A percentile compares a stretch with the other conserved stretches of the same genome.
Evolutionary conservation across 2,888 invertebrate genomes (phyloP).

Genomic region (Desoria tigrina): DNA sequence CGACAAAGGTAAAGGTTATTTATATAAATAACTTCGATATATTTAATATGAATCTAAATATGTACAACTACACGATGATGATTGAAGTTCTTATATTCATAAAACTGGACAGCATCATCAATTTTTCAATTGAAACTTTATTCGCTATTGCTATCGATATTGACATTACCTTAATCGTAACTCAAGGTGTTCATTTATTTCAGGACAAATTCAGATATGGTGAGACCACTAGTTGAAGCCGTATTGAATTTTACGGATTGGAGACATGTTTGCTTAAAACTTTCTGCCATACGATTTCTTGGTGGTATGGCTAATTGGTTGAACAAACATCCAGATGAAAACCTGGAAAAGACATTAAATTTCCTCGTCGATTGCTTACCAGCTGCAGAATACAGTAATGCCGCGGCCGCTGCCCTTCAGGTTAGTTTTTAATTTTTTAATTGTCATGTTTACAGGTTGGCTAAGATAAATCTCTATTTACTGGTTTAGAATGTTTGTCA

Average conservation of each 20-base stretch:
- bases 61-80: no score
- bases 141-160: no score
- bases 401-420: conserved; percentile 75
- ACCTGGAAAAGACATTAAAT: conserved; percentile 58
- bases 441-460: no score
- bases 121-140: conserved; percentile 12
- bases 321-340: conserved; percentile 43
- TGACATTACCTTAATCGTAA: no score
- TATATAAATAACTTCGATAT: no score
- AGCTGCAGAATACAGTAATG: conserved; percentile 71
- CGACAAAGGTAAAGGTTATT: no score
- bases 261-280: conserved; percentile 48
- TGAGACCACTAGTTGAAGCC: conserved; percentile 41
- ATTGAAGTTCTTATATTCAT: no score
- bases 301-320: conserved; percentile 52
- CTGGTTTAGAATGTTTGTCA: conserved; percentile 74
- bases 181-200: conserved; percentile 43
- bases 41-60: no score
- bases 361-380: conserved; percentile 74
- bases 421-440: conserved; percentile 25
- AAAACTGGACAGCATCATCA: neutral
- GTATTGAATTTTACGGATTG: conserved; percentile 48
- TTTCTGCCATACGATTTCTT: conserved; percentile 49
- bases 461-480: neutral
- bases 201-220: conserved; percentile 70